Conservation (phyloP, 1,140 invertebrate species). For the Eriocheir sinensis region DNA sequence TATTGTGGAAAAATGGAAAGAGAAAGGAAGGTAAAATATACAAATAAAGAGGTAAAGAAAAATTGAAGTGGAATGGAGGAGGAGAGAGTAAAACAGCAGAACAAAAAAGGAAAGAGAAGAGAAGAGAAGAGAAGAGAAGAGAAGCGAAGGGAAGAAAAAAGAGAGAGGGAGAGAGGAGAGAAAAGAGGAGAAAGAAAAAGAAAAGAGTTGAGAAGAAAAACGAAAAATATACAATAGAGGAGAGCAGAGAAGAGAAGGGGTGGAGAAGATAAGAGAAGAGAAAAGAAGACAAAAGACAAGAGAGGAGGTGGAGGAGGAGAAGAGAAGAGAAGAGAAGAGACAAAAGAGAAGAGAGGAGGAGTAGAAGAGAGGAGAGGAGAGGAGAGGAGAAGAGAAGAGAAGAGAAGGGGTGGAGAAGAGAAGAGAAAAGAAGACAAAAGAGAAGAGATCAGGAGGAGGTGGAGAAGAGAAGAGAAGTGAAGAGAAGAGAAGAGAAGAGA, state of each 20-base stretch:
- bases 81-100: background rate
- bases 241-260: background rate
- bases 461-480: background rate
- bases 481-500: background rate
- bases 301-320: background rate
- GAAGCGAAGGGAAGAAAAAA: no score
- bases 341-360: background rate
- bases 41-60: background rate
- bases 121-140: background rate
- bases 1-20: background rate
- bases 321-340: no score
- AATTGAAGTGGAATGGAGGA: background rate
- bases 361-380: background rate
- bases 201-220: no score
- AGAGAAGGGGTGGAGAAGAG: background rate
- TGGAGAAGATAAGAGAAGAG: background rate
- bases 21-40: background rate
- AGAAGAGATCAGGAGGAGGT: background rate
- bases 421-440: no score
- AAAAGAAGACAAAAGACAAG: background rate
- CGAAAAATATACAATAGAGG: no score
- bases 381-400: background rate
- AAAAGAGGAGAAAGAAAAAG: background rate
- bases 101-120: background rate
- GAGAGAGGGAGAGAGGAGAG: no score